Evolutionary conservation across 2,113 vertebrate genomes (phyloP), one percentile per base, ranked within the genome.

Genomic region (Delphinus delphis): DNA sequence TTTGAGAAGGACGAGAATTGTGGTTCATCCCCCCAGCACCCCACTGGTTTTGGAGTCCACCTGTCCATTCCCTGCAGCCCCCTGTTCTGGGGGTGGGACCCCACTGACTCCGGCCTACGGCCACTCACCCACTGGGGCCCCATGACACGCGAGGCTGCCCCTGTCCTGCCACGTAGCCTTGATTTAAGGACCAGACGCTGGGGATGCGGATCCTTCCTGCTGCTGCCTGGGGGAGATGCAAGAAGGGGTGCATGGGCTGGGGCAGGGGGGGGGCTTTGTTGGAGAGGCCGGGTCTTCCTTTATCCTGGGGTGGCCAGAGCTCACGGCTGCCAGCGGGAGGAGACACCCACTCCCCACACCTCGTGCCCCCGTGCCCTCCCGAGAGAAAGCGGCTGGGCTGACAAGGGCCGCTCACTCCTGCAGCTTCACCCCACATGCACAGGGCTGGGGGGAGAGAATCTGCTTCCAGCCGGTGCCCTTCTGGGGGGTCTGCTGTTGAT

Each of bases 131-230:
- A 0, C 28, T 13, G 33, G 60, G 13, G 17, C 36, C 63, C 74
- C 6, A 4, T 0, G 28, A 18, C 0, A 7, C 44, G 9, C 6
- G 0, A 0, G 6, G 31, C n/a, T n/a, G 10, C 60, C 63, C 36
- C 38, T 36, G 4, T 6, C 23, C 0, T 2, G 36, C 58, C 74
- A 11, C 0, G 0, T 0, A 1, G 47, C 81, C 92, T 36, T 13
- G 23, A 18, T 7, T 44, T 14, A 14, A 7, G n/a, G n/a, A 17
- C 0, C 3, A 3, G 41, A 25, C 20, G 0, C 82, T 3, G 6
- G 10, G 38, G 5, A 23, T 9, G 6, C 6, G 1, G 23, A 10
- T 1, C 26, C 50, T 5, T 53, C 63, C 33, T 13, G 18, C 36
- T 12, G 44, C 55, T 44, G 26, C 25, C 4, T 3, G 23, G 4